phyloP scores from a whole-genome alignment of 2,888 invertebrate genomes.

The Sphaeridia pumilis region DNA sequence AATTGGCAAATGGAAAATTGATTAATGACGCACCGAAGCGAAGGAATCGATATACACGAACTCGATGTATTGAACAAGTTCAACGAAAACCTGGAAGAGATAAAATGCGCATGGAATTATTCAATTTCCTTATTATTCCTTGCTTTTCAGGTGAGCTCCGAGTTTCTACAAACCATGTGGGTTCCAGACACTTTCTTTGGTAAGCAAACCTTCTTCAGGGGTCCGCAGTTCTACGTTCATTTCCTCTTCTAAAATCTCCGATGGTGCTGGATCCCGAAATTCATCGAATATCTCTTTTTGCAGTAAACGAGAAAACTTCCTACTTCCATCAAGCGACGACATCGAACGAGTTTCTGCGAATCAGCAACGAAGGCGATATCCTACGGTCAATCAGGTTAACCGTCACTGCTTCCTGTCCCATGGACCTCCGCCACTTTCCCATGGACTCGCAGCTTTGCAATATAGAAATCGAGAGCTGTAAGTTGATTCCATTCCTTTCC shows the following conservation, averaged over 20 bases:
- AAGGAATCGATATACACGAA: too few relatives aligned
- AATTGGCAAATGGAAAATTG: too few relatives aligned
- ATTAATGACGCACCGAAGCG: too few relatives aligned
- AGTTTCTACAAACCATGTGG: slow-evolving; percentile 57
- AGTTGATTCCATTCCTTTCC: slow-evolving; percentile 48
- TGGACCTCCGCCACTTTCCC: slow-evolving; percentile 92
- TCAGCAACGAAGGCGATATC: slow-evolving; percentile 87
- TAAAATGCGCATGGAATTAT: too few relatives aligned
- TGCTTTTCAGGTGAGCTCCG: slow-evolving; percentile 16
- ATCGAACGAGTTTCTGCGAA: slow-evolving; percentile 96
- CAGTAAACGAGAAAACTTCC: slow-evolving; percentile 89
- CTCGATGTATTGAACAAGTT: too few relatives aligned
- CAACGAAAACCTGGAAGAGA: too few relatives aligned
- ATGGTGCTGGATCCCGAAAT: too few relatives aligned
- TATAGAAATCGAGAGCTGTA: slow-evolving; percentile 96
- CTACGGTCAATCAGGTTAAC: slow-evolving; percentile 92
- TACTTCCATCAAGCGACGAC: slow-evolving; percentile 99
- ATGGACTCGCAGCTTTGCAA: slow-evolving; percentile 93
- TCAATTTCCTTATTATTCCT: too few relatives aligned
- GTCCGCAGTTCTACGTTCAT: background rate
- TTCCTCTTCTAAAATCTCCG: too few relatives aligned
- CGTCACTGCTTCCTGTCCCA: slow-evolving; percentile 89
- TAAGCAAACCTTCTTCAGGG: slow-evolving; percentile 16
- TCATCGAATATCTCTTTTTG: too few relatives aligned
- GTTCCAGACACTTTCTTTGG: slow-evolving; percentile 99